phyloP scores from a whole-genome alignment of 2,797 vertebrate species.

The Peromyscus eremicus region DNA sequence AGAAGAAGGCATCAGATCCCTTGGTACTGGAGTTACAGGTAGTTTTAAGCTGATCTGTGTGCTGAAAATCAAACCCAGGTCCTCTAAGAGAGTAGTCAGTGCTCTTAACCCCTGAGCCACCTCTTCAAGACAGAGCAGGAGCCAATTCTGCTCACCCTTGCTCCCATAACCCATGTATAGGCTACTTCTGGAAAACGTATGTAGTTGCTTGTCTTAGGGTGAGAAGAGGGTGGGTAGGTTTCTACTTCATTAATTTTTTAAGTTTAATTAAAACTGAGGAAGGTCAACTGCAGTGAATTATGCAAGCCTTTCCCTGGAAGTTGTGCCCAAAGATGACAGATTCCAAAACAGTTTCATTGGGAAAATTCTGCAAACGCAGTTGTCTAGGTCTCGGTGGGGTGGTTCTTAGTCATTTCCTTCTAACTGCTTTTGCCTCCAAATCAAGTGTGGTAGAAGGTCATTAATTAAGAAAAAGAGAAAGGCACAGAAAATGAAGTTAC shows the following conservation, averaged over 20 bases:
- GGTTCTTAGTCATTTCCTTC: neutral
- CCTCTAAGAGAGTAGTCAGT: too few species aligned
- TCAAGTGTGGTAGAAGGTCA: neutral
- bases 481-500: neutral
- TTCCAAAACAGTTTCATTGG: neutral
- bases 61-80: neutral
- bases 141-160: neutral
- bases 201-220: neutral
- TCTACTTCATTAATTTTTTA: neutral
- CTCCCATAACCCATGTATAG: neutral
- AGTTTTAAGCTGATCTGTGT: neutral
- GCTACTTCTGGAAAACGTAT: neutral
- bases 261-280: neutral
- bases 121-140: neutral
- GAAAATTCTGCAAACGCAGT: neutral
- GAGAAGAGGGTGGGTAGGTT: neutral
- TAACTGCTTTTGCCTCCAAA: conserved; percentile 11
- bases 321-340: neutral
- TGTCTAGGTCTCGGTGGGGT: neutral
- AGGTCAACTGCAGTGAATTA: neutral
- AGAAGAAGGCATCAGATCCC: neutral
- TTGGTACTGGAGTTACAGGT: too few species aligned
- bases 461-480: neutral
- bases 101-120: neutral
- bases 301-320: neutral